Evolutionary conservation across 2,888 invertebrate species (phyloP).

Genomic region (Lamproptera curius): DNA sequence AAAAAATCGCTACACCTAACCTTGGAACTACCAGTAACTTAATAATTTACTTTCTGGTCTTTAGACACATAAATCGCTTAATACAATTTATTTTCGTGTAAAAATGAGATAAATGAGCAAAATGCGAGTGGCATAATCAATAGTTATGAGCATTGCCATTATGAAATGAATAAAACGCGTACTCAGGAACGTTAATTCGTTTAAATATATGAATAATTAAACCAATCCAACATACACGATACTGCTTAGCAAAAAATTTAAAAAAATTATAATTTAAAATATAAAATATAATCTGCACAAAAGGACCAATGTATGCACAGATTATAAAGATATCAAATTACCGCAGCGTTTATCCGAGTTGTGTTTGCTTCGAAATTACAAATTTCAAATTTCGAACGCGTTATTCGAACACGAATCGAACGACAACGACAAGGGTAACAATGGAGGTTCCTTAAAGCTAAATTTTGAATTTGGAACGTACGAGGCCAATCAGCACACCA

Average conservation of each 20-base stretch:
- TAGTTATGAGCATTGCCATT: slow-evolving; percentile 67
- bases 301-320: slow-evolving; percentile 10
- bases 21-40: slow-evolving; percentile 22
- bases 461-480: slow-evolving; percentile 73
- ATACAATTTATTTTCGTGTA: background rate
- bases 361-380: no score
- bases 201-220: slow-evolving; percentile 23
- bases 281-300: slow-evolving; percentile 24
- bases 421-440: no score
- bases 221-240: slow-evolving; percentile 13
- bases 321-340: no score
- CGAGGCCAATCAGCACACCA: slow-evolving; percentile 74
- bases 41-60: no score
- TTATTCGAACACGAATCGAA: no score
- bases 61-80: no score
- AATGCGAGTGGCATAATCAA: slow-evolving; percentile 50
- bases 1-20: background rate
- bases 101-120: slow-evolving; percentile 1
- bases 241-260: slow-evolving; percentile 1
- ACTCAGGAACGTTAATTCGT: slow-evolving; percentile 18
- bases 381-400: no score
- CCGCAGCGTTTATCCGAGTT: no score
- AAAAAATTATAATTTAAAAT: background rate
- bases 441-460: slow-evolving; percentile 65
- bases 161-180: slow-evolving; percentile 20